Base-by-base conservation (phyloP, 2,888 invertebrate genomes). In the Zootermopsis nevadensis region DNA sequence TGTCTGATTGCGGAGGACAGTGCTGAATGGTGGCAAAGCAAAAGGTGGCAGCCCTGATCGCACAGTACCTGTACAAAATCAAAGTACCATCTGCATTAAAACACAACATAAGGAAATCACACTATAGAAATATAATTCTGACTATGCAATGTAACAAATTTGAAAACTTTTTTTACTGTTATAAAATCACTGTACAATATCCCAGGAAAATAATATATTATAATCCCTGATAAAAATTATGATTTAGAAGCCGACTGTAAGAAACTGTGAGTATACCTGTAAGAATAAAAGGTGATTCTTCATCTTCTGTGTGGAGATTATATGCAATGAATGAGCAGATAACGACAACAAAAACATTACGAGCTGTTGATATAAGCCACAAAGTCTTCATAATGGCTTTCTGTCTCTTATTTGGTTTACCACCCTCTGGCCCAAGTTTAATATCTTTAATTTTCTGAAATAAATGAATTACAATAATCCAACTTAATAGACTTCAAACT, bases 281-380 rank as follows among this genome's bases (percentile, higher is more conserved):
- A 33, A 96, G 91, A 85, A 94, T 91, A 87, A 96, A 95, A 0
- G 94, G 94, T 19, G 94, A 91, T 42, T 89, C 81, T 24, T 55
- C 8, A 35, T 89, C 90, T 53, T 89, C 88, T 15, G 91, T 90
- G 87, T 92, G 91, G 85, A 93, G 90, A 69, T 90, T 88, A 87
- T 92, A 95, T 0, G 95, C 94, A 42, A 94, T 91, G 19, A 93
- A 88, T 0, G 96, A 95, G 87, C 95, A 94, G 0, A 93, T 87
- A 15, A 97, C 90, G 0, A 97, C 97, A 2, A 97, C 92, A 80
- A 97, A 91, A 0, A 97, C 97, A 88, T 97, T 97, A 84, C 97
- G 92, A 0, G 96, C 95, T 0, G 96, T 96, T 1, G 95, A 94
- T 24, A 95, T 88, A 4, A 96, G 88, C 96, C 97, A 97, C 31